phyloP scores from a whole-genome alignment of 1,140 invertebrate genomes.

The Drosophila sulfurigaster region DNA sequence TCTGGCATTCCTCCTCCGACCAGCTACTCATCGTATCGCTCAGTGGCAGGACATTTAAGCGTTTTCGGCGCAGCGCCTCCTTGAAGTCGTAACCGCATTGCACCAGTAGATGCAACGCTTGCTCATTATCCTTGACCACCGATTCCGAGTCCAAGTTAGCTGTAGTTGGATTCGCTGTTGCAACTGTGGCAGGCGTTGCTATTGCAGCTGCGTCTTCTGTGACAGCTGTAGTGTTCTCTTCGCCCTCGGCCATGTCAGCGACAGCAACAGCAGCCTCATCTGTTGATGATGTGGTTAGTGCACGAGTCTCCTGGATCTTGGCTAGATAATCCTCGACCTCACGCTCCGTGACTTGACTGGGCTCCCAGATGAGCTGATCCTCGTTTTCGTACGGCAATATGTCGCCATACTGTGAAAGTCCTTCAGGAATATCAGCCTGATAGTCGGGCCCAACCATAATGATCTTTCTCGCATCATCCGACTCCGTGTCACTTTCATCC shows the following conservation, averaged over 20 bases:
- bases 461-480: conserved; percentile 87
- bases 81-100: conserved; percentile 98
- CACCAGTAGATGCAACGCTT: conserved; percentile 95
- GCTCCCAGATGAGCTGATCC: conserved; percentile 97
- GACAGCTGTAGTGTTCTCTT: conserved; percentile 1
- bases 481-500: conserved; percentile 92
- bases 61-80: conserved; percentile 94
- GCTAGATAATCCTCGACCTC: conserved; percentile 93
- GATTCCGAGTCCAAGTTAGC: conserved; percentile 43
- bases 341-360: conserved; percentile 90
- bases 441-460: conserved; percentile 98
- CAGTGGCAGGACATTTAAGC: conserved; percentile 91
- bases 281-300: not conserved
- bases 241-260: not conserved
- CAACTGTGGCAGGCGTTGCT: not conserved
- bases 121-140: conserved; percentile 95
- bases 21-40: conserved; percentile 93
- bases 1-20: conserved; percentile 98
- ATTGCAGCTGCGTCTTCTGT: too few species aligned
- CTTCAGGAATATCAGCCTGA: conserved; percentile 97
- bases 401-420: conserved; percentile 95
- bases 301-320: conserved; percentile 70
- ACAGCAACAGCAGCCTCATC: conserved; percentile 33
- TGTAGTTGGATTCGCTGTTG: not conserved
- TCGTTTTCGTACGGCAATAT: conserved; percentile 98